These are phyloP conservation scores for Onychomys leucogaster DNA, from an alignment of 2,797 vertebrate genomes.

Conservation along the genomic window DNA sequence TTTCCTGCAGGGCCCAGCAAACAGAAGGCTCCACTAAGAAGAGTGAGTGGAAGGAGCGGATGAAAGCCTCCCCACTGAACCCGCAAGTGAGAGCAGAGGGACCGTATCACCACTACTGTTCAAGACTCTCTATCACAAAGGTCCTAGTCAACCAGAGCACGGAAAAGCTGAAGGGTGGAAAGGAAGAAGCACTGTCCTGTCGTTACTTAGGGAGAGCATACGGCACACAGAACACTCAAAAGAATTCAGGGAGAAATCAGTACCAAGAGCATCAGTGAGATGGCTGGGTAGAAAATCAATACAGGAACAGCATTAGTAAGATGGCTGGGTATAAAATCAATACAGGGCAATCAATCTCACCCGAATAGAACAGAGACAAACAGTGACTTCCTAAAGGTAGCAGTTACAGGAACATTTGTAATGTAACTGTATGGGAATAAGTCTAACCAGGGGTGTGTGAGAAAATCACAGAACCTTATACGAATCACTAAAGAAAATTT, in stretches of 20 bases:
- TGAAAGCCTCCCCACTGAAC: slow-evolving; percentile 7
- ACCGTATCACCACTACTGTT: neutral
- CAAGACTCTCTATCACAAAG: neutral
- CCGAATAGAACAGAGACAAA: slow-evolving; percentile 16
- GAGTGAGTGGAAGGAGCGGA: neutral
- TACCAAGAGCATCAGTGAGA: slow-evolving; percentile 37
- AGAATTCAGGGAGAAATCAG: slow-evolving; percentile 33
- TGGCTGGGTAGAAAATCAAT: slow-evolving; percentile 29
- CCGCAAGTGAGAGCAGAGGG: slow-evolving; percentile 23
- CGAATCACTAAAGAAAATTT: neutral
- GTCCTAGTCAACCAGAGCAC: slow-evolving; percentile 7
- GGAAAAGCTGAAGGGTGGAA: slow-evolving; percentile 6
- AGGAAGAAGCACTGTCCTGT: neutral
- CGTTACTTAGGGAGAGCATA: neutral
- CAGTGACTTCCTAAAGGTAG: neutral
- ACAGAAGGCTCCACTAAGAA: neutral
- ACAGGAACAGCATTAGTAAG: slow-evolving; percentile 9
- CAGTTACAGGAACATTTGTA: neutral
- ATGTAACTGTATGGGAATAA: slow-evolving; percentile 35
- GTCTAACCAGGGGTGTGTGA: neutral
- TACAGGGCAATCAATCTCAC: neutral
- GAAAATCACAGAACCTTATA: slow-evolving; percentile 36
- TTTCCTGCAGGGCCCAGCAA: neutral
- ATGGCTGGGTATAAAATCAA: slow-evolving; percentile 36
- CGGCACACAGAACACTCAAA: slow-evolving; percentile 3